phyloP scores from a whole-genome alignment of 2,797 vertebrate genomes.

The Crocidura indochinensis region DNA sequence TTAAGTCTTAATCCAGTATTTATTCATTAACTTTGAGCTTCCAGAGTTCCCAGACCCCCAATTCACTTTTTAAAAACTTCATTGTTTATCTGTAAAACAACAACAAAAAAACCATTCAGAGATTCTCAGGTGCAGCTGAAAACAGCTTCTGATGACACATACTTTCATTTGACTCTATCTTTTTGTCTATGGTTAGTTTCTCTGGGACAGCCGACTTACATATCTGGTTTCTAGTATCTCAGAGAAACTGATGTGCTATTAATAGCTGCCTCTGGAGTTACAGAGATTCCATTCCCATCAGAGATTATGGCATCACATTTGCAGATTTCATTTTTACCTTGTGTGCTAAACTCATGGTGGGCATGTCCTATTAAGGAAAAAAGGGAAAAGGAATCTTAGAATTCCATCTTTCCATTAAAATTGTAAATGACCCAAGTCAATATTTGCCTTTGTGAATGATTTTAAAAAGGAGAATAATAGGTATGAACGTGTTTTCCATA shows the following conservation, averaged over 20 bases:
- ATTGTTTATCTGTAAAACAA: conserved; percentile 57
- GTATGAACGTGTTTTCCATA: too few relatives aligned
- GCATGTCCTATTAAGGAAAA: not conserved
- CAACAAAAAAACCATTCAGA: conserved; percentile 39
- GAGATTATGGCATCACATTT: not conserved
- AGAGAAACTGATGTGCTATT: not conserved
- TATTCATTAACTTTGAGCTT: conserved; percentile 67
- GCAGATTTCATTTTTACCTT: not conserved
- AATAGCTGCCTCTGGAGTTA: too few relatives aligned
- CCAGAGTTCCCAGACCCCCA: not conserved
- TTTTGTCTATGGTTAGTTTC: not conserved
- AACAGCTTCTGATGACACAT: not conserved
- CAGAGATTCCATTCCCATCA: rapidly evolving
- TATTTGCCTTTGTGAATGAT: too few relatives aligned
- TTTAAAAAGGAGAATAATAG: too few relatives aligned
- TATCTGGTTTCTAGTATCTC: not conserved
- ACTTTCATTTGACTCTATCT: conserved; percentile 20
- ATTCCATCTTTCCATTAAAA: not conserved
- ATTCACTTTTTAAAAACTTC: not conserved
- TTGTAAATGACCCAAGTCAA: not conserved
- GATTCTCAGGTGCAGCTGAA: not conserved
- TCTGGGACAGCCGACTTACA: not conserved
- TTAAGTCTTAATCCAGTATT: conserved; percentile 77
- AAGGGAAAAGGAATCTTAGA: not conserved
- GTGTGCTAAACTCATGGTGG: not conserved